Evolutionary conservation across 1,140 invertebrate species (phyloP).

Genomic region (Macrosteles quadrilineatus): DNA sequence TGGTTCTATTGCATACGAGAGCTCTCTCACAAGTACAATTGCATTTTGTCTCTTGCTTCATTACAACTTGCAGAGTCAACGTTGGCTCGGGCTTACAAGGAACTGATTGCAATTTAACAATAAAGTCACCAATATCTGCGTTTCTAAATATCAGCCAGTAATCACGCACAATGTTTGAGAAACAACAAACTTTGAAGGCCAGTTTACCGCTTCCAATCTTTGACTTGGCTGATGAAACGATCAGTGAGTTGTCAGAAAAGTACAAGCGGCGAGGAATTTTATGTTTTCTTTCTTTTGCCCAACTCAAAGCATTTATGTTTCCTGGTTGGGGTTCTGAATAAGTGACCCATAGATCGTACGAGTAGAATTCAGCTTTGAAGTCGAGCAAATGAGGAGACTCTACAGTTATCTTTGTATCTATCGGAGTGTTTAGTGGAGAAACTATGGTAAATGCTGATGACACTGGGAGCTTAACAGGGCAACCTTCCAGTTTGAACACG

Average conservation of each 20-base stretch:
- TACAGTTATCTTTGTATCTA: slow-evolving; percentile 14
- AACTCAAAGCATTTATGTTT: slow-evolving; percentile 9
- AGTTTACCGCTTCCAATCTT: background rate
- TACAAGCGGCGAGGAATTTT: slow-evolving; percentile 8
- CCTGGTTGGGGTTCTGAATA: slow-evolving; percentile 29
- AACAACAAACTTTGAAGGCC: background rate
- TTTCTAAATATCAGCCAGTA: slow-evolving; percentile 24
- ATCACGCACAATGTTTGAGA: background rate
- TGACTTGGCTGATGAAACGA: background rate
- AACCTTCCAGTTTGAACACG: slow-evolving; percentile 29
- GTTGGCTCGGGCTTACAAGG: background rate
- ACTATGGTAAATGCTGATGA: slow-evolving; percentile 14
- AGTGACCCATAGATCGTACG: slow-evolving; percentile 22
- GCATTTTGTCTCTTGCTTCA: background rate
- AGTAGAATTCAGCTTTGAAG: background rate
- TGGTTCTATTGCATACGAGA: background rate
- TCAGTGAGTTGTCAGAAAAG: background rate
- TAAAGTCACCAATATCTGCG: slow-evolving; percentile 21
- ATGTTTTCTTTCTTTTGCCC: background rate
- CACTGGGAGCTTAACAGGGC: slow-evolving; percentile 25
- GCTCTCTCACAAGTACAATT: background rate
- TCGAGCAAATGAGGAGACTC: slow-evolving; percentile 26
- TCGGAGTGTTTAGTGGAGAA: slow-evolving; percentile 27
- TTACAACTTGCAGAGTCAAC: background rate
- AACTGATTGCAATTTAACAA: background rate